A percentile compares a stretch with the other conserved stretches of the same genome.
Evolutionary conservation across 2,113 vertebrate species (phyloP).

Genomic region (Brachyistius frenatus): DNA sequence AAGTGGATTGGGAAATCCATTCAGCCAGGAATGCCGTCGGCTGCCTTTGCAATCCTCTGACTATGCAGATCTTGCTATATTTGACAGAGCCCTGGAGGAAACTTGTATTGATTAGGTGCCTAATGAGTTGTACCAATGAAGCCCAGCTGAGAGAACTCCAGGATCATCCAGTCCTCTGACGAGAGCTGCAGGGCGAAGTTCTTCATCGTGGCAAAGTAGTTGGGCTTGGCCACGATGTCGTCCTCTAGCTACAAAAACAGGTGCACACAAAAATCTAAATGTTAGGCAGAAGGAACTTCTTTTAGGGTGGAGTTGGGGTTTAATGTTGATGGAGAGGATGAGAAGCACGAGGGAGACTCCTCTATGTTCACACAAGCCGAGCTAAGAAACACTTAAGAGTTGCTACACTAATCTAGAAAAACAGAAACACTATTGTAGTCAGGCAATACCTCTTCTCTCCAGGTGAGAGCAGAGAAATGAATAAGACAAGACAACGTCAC

Average conservation of each 20-base stretch:
- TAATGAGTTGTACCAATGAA: slow-evolving; percentile 91
- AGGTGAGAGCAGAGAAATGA: slow-evolving; percentile 51
- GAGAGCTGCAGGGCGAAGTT: slow-evolving; percentile 98
- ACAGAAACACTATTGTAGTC: background rate
- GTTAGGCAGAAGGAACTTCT: background rate
- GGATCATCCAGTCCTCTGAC: slow-evolving; percentile 99
- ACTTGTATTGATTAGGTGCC: slow-evolving; percentile 14
- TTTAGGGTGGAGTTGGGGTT: background rate
- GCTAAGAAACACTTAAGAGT: slow-evolving; percentile 14
- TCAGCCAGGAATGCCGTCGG: background rate
- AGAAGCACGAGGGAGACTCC: slow-evolving; percentile 10
- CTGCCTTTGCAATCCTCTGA: slow-evolving; percentile 25
- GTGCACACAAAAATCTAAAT: background rate
- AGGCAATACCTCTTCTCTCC: slow-evolving; percentile 72
- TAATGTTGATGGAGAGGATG: background rate
- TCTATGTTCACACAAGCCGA: slow-evolving; percentile 47
- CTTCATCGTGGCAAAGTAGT: slow-evolving; percentile 99
- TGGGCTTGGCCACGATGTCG: slow-evolving; percentile 98
- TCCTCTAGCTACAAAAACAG: slow-evolving; percentile 91
- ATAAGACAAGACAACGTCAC: slow-evolving; percentile 36
- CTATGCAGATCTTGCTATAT: slow-evolving; percentile 14
- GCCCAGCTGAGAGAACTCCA: slow-evolving; percentile 98
- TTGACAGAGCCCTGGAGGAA: slow-evolving; percentile 17
- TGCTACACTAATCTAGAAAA: slow-evolving; percentile 36
- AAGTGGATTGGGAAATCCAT: background rate